Evolutionary conservation across 37 sponge, comb jelly and placozoan species (phyloP).

Genomic region (Petrosia ficiformis): DNA sequence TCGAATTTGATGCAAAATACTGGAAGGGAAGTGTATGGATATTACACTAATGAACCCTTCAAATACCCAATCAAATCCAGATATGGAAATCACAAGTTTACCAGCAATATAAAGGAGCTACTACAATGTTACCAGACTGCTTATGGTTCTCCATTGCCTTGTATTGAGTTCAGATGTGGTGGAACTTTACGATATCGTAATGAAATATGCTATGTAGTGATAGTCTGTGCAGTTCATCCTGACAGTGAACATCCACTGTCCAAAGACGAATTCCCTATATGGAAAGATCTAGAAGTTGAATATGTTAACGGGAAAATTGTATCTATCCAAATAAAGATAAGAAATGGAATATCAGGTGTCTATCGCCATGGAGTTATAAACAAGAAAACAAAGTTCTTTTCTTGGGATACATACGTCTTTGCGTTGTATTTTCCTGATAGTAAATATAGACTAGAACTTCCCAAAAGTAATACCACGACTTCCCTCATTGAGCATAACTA

Average conservation of each 20-base stretch:
- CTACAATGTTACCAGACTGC: background rate
- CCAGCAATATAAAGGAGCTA: background rate
- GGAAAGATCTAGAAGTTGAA: background rate
- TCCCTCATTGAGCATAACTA: no score
- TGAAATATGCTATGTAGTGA: constrained; percentile 25
- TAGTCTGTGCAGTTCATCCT: constrained; percentile 11
- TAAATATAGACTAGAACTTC: background rate
- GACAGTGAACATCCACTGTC: background rate
- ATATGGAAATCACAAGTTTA: background rate
- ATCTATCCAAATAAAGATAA: background rate
- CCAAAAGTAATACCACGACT: background rate
- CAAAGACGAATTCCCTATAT: background rate
- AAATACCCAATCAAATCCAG: background rate
- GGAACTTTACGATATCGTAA: constrained; percentile 19
- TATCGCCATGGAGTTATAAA: no score
- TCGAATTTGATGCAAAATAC: no score
- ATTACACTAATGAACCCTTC: no score
- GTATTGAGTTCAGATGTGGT: constrained; percentile 2
- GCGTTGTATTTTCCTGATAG: background rate
- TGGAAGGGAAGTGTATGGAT: no score
- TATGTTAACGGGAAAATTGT: background rate
- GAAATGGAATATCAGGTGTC: no score
- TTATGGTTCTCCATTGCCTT: no score
- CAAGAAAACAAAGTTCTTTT: background rate
- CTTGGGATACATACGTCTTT: background rate